Base-by-base conservation (phyloP, 2,888 invertebrate genomes). In the Acanthosepion esculentum region DNA sequence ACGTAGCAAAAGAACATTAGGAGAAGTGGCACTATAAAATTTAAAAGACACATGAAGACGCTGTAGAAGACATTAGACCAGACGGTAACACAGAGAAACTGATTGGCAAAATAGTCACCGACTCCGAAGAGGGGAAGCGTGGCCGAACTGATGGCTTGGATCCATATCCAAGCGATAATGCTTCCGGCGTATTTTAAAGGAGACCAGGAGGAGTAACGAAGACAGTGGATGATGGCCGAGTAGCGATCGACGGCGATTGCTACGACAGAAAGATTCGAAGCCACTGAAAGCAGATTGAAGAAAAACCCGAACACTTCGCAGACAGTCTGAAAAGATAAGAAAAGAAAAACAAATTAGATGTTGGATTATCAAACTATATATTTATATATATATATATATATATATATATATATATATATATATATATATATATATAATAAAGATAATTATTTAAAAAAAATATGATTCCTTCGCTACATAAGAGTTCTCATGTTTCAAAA, bases 191-290 rank as follows among this genome's bases (percentile, higher is more conserved):
- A 96, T 53, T 78, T 95, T n/a, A 94, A 94, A 15, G 95, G 94
- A 15, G 95, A 95, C 96, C 95, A 96, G 91, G 95, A 95, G 8
- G 95, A 95, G 94, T 96, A 96, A 23, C 95, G 95, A 12, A 96
- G 95, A 91, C 96, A 96, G 91, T 95, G 95, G 23, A 95, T 95
- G 53, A 96, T 96, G 59, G 96, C 95, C 3, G 95, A 95, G 95
- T 95, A 96, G 12, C 96, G 95, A 92, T 96, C 96, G n/a, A 96
- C 20, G 26, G 96, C 95, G 48, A 96, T 95, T 26, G 94, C 95
- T n/a, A 95, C 95, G 20, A 95, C 94, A 18, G 95, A 95, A 78
- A 95, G 94, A 20, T 95, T 95, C 12, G 96, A 96, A 2, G 94
- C 95, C 10, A 95, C 93, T 4, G 94, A 92, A 53, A 96, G 95